A percentile compares a stretch with the other conserved stretches of the same genome.
phyloP scores from a whole-genome alignment of 2,113 vertebrate genomes.

The Picathartes gymnocephalus region DNA sequence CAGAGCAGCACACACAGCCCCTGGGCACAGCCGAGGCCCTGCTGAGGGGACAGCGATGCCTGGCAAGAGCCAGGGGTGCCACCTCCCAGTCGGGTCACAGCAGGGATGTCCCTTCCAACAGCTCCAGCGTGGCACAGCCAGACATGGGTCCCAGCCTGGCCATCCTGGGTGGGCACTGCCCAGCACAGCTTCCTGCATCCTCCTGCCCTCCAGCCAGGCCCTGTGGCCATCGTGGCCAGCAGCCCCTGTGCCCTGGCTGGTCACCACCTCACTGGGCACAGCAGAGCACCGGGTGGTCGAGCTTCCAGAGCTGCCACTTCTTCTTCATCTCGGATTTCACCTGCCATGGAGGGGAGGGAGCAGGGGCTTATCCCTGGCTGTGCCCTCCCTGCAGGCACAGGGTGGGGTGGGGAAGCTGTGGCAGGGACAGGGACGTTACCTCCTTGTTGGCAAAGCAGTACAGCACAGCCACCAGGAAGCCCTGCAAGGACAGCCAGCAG shows the following conservation, averaged over 20 bases:
- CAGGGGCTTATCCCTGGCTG: background rate
- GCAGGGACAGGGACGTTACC: constrained; percentile 47
- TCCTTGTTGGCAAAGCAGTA: constrained; percentile 86
- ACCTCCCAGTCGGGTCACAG: background rate
- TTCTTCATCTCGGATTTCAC: constrained; percentile 79
- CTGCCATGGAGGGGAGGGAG: background rate
- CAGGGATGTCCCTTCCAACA: background rate
- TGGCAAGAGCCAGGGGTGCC: background rate
- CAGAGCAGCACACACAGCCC: background rate
- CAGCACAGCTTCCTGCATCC: background rate
- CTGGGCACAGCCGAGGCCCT: background rate
- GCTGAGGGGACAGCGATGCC: background rate
- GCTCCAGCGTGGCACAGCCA: background rate
- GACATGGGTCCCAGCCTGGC: background rate
- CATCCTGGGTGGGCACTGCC: background rate
- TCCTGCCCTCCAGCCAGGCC: background rate
- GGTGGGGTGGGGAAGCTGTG: accelerated
- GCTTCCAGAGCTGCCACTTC: constrained; percentile 76
- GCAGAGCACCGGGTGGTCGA: constrained; percentile 52
- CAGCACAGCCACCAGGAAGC: constrained; percentile 80
- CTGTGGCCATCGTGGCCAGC: accelerated
- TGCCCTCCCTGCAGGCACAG: background rate
- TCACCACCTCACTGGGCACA: constrained; percentile 62
- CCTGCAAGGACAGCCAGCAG: constrained; percentile 43
- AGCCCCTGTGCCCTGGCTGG: background rate